Conservation (phyloP, 2,113 vertebrate genomes). For the Larimichthys crocea region DNA sequence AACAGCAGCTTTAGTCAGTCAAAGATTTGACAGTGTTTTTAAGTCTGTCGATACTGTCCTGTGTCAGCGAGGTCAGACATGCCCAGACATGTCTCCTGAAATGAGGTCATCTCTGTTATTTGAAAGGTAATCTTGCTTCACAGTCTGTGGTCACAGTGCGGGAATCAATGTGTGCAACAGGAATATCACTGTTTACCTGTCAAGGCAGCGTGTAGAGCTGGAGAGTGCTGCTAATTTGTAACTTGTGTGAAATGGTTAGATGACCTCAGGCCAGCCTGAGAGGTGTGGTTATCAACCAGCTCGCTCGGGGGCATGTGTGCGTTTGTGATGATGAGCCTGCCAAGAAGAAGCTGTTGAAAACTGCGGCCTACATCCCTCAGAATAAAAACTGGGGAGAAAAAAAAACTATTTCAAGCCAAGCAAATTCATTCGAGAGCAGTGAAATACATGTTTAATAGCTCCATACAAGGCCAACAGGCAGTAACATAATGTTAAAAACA, state of each 20-base stretch:
- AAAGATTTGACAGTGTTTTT: constrained; percentile 1
- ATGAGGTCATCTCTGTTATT: constrained; percentile 69
- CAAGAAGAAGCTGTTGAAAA: constrained; percentile 32
- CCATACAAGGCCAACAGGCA: constrained; percentile 34
- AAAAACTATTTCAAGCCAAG: constrained; percentile 30
- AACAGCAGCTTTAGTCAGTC: constrained; percentile 29
- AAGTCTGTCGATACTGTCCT: constrained; percentile 38
- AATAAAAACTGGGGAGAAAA: constrained; percentile 12
- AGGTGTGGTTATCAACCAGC: constrained; percentile 16
- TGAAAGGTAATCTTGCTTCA: constrained; percentile 53
- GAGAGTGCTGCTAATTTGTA: constrained; percentile 51
- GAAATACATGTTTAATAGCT: constrained; percentile 56
- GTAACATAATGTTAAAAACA: constrained; percentile 35
- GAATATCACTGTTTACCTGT: constrained; percentile 39
- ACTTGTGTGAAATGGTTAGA: constrained; percentile 32
- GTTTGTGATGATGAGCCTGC: constrained; percentile 25
- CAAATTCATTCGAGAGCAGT: constrained; percentile 48
- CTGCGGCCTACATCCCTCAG: constrained; percentile 25
- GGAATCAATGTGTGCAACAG: constrained; percentile 51
- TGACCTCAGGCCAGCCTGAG: constrained; percentile 25
- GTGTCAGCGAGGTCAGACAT: constrained; percentile 51
- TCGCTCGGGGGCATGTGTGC: constrained; percentile 10
- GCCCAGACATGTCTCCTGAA: constrained; percentile 66
- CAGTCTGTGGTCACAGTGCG: constrained; percentile 15
- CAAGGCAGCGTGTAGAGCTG: neutral